Evolutionary conservation across 2,888 invertebrate species (phyloP).

Genomic region (Melanotus villosus): DNA sequence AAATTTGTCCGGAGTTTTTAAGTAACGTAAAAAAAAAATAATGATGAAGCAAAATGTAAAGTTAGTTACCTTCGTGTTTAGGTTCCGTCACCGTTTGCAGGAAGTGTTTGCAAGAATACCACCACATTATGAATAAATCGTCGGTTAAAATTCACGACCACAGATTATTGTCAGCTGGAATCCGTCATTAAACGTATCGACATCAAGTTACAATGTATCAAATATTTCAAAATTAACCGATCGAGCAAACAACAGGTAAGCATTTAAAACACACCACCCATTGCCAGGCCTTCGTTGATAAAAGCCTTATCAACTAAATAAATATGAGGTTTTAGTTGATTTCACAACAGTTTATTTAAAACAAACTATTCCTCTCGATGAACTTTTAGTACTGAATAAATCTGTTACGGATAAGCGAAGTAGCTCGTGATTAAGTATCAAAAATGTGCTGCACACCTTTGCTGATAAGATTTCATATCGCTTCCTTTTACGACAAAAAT

Average conservation of each 20-base stretch:
- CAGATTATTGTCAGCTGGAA: too few species aligned
- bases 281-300: neutral
- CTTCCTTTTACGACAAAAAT: slow-evolving; percentile 21
- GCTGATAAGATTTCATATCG: slow-evolving; percentile 37
- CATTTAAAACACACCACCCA: neutral
- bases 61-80: slow-evolving; percentile 28
- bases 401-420: neutral
- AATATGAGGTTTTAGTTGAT: neutral
- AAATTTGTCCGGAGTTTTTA: neutral
- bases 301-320: slow-evolving; percentile 1
- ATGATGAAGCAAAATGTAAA: neutral
- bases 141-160: neutral
- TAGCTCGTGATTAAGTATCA: slow-evolving; percentile 10
- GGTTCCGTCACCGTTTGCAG: slow-evolving; percentile 55
- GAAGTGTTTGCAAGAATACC: slow-evolving; percentile 65
- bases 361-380: neutral
- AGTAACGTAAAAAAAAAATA: too few species aligned
- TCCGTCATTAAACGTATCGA: too few species aligned
- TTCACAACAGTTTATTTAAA: neutral
- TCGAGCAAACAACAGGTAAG: neutral
- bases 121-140: slow-evolving; percentile 60
- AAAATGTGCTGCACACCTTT: slow-evolving; percentile 38
- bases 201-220: neutral
- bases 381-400: neutral
- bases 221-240: neutral